Conservation (phyloP, 1,140 invertebrate species). For the Zaprionus ornatus region DNA sequence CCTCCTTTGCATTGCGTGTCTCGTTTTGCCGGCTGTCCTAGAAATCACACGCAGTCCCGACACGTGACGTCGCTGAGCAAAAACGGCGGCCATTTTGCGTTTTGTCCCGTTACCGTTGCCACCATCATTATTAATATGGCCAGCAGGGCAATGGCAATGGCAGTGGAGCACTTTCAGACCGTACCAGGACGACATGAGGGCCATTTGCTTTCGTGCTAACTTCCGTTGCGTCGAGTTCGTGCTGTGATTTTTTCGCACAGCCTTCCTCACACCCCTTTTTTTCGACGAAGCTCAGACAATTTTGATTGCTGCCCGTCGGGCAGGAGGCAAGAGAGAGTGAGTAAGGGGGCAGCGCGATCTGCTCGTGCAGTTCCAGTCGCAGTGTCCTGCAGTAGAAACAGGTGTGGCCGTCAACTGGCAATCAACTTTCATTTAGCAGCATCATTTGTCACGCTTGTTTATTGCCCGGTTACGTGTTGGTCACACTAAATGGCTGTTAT, state of each 20-base stretch:
- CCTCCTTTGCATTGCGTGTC: background rate
- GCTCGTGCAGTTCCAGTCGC: background rate
- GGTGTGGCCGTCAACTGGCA: conserved; percentile 79
- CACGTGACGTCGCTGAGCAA: conserved; percentile 60
- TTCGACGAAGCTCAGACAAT: conserved; percentile 58
- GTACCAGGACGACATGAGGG: conserved; percentile 33
- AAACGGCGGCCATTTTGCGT: conserved; percentile 66
- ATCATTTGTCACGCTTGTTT: conserved; percentile 81
- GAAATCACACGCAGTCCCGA: conserved; percentile 71
- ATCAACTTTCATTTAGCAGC: conserved; percentile 82
- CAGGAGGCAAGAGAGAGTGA: background rate
- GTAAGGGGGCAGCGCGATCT: background rate
- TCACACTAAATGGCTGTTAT: conserved; percentile 77
- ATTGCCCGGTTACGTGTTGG: conserved; percentile 79
- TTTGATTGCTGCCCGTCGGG: conserved; percentile 60
- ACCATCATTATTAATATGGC: conserved; percentile 77
- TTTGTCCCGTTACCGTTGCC: conserved; percentile 46
- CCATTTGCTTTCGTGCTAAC: conserved; percentile 52
- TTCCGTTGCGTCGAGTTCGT: conserved; percentile 64
- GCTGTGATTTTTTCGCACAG: conserved; percentile 45
- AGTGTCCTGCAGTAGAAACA: conserved; percentile 41
- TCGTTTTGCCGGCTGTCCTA: conserved; percentile 54
- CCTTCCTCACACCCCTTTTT: background rate
- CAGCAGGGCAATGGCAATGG: conserved; percentile 12
- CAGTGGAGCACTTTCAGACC: background rate